These are phyloP conservation scores for Zoanthus sansibaricus DNA, from an alignment of 92 coral and sea anemone species.

Conservation along the genomic window DNA sequence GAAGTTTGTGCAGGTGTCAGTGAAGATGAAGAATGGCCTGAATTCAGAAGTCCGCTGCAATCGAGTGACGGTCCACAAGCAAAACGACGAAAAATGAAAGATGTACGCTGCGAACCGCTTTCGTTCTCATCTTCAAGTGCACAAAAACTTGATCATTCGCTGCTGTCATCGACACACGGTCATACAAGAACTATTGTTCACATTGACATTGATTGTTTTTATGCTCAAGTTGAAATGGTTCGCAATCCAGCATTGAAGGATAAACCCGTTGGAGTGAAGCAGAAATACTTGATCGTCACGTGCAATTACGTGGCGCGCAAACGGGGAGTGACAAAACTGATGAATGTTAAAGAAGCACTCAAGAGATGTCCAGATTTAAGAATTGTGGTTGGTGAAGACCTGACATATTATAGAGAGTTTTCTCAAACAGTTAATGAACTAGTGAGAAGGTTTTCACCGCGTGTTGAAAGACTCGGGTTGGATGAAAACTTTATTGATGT, in stretches of 20 bases:
- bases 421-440: slow-evolving; percentile 70
- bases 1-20: neutral
- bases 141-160: neutral
- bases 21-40: slow-evolving; percentile 37
- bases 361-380: slow-evolving; percentile 84
- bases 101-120: neutral
- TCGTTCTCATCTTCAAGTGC: neutral
- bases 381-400: slow-evolving; percentile 82
- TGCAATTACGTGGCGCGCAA: slow-evolving; percentile 86
- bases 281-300: slow-evolving; percentile 82
- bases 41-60: neutral
- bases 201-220: slow-evolving; percentile 86
- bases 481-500: slow-evolving; percentile 90
- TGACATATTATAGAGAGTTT: slow-evolving; percentile 79
- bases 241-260: slow-evolving; percentile 68
- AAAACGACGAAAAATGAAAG: slow-evolving; percentile 20
- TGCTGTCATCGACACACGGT: slow-evolving; percentile 25
- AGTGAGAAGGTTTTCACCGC: slow-evolving; percentile 62
- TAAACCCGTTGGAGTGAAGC: slow-evolving; percentile 80
- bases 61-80: slow-evolving; percentile 27
- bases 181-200: slow-evolving; percentile 82
- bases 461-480: slow-evolving; percentile 81
- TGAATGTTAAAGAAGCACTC: slow-evolving; percentile 75
- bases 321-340: slow-evolving; percentile 79
- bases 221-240: slow-evolving; percentile 91